These are phyloP conservation scores for Helicoverpa assulta DNA, from an alignment of 2,888 invertebrate species.

Conservation along the genomic window DNA sequence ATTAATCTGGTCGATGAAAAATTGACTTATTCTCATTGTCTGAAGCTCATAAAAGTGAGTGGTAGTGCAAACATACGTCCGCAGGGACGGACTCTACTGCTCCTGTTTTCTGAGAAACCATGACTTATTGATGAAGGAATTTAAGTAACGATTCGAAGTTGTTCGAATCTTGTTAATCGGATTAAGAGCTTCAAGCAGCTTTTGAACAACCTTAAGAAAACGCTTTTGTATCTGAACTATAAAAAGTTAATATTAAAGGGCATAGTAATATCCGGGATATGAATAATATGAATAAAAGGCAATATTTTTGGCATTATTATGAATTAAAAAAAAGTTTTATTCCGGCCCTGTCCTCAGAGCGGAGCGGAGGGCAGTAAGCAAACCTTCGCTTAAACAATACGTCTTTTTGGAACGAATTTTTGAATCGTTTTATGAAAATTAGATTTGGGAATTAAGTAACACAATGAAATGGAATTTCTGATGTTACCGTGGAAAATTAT, in stretches of 20 bases:
- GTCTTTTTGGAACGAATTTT: slow-evolving; percentile 67
- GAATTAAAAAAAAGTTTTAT: not conserved
- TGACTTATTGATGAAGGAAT: slow-evolving; percentile 23
- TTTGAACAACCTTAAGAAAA: slow-evolving; percentile 1
- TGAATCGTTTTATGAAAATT: slow-evolving; percentile 76
- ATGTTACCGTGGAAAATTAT: slow-evolving; percentile 41
- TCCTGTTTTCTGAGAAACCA: slow-evolving; percentile 7
- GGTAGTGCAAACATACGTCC: slow-evolving; percentile 74
- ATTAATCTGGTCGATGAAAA: slow-evolving; percentile 84
- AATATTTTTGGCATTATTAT: not conserved
- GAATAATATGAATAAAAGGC: not conserved
- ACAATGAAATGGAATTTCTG: slow-evolving; percentile 59
- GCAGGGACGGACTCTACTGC: slow-evolving; percentile 60
- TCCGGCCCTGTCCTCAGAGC: slow-evolving; percentile 52
- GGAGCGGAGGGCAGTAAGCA: slow-evolving; percentile 59
- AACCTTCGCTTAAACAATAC: slow-evolving; percentile 70
- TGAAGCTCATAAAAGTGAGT: slow-evolving; percentile 81
- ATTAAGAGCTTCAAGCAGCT: slow-evolving; percentile 24
- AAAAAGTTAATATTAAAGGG: too few species aligned
- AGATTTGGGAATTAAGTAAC: slow-evolving; percentile 71
- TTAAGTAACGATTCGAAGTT: slow-evolving; percentile 2
- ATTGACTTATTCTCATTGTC: slow-evolving; percentile 75
- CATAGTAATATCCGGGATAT: too few species aligned
- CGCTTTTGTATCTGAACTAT: not conserved
- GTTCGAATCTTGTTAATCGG: slow-evolving; percentile 25